A percentile compares a stretch with the other conserved stretches of the same genome.
These are phyloP conservation scores for Tragopan temminckii DNA, from an alignment of 2,797 vertebrate species.

Conservation along the genomic window DNA sequence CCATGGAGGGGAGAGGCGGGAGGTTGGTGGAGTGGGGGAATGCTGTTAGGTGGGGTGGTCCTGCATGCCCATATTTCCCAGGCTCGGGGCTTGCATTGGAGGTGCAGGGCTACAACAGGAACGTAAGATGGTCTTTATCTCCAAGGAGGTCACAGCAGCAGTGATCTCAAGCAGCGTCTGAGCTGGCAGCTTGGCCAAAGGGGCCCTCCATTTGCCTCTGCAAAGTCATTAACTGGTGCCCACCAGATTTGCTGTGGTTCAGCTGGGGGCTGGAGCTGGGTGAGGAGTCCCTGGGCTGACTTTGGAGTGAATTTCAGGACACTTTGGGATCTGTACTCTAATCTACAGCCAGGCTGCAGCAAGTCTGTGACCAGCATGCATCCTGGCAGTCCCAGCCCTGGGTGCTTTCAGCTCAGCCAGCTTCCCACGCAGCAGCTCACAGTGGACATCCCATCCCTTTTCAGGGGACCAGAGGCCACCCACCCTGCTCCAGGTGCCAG, in stretches of 20 bases:
- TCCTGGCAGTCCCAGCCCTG: background rate
- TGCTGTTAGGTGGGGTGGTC: background rate
- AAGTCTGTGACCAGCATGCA: background rate
- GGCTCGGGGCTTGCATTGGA: background rate
- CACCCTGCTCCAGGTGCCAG: background rate
- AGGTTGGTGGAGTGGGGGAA: background rate
- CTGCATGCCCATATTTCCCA: background rate
- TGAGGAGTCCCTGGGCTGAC: rapidly evolving
- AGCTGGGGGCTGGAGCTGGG: background rate
- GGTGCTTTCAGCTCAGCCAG: background rate
- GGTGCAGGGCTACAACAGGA: background rate
- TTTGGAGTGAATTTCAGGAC: background rate
- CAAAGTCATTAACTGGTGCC: background rate
- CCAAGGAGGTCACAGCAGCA: background rate
- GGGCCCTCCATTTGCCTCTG: background rate
- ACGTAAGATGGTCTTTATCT: background rate
- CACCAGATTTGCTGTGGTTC: background rate
- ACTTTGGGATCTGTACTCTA: background rate
- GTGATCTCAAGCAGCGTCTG: background rate
- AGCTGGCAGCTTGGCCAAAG: background rate
- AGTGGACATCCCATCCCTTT: background rate
- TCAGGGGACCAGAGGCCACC: background rate
- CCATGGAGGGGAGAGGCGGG: background rate
- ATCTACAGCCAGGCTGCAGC: background rate
- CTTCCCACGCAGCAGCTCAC: background rate